Base-by-base conservation (phyloP, 2,113 vertebrate genomes). In the Oncorhynchus kisutch region DNA sequence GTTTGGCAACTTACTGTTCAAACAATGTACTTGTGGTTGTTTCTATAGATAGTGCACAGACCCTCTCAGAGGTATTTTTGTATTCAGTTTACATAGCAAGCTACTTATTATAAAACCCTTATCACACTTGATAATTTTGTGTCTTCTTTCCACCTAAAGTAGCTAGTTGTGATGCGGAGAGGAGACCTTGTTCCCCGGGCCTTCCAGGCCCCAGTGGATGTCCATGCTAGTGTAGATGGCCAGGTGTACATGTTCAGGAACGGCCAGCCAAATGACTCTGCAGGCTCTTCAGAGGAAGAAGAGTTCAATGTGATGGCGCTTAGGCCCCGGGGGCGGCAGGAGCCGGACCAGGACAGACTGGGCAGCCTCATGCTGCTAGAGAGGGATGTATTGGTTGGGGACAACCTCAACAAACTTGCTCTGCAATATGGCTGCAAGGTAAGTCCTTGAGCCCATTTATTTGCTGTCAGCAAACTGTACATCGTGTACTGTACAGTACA, bases 401-500 rank as follows among this genome's bases (percentile, higher is more conserved):
- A 99, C 89, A 99, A 70, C 62, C 95, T 99, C 60, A 96, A 94
- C 92, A 98, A 96, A 90, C 92, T 99, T 5, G 97, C 97, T 5
- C 93, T 99, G 71, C 97, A 97, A 75, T 99, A 98, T 3, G 96
- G 96, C 73, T 99, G 97, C 82, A 95, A 98, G 92, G 97, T 98
- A 93, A 92, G 93, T 27, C 60, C 1, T 18, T 9, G 39, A 45
- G 9, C 39, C 39, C 9, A 45, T 45, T 3, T 45, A 45, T 45
- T 51, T 68, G 54, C 18, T 57, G 54, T 16, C 54, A 20, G 14
- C 4, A 20, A 57, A 20, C 16, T 57, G 54, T 34, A 34, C 31
- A 7, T 20, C 3, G 39, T 45, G 39, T 45, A 45, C 39, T 45
- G 39, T 45, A 45, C 39, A 11, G 39, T 34, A 34, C 34, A 34